phyloP scores from a whole-genome alignment of 2,888 invertebrate species.

The Alentia gelatinosa region DNA sequence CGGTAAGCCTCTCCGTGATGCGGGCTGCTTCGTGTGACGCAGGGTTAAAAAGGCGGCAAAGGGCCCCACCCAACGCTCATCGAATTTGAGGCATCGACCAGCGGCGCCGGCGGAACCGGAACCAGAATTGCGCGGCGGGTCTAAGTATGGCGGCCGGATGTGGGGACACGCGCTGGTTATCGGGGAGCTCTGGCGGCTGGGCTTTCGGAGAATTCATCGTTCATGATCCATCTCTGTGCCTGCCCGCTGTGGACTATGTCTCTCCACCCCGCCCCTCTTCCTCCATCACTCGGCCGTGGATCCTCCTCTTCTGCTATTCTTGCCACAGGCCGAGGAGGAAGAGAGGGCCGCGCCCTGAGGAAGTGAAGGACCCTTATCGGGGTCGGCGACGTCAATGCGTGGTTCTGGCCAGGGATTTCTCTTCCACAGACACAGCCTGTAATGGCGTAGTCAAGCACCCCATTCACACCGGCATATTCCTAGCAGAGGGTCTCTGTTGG shows the following conservation, averaged over 20 bases:
- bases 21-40: too few species aligned
- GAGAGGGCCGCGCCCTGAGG: not conserved
- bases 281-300: not conserved
- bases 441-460: too few species aligned
- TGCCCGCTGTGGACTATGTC: not conserved
- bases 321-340: not conserved
- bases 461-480: too few species aligned
- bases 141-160: not conserved
- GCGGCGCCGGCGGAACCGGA: not conserved
- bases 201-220: not conserved
- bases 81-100: not conserved
- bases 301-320: not conserved
- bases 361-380: not conserved
- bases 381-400: not conserved
- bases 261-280: not conserved
- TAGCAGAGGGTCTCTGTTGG: too few species aligned
- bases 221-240: conserved; percentile 19
- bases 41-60: too few species aligned
- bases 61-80: not conserved
- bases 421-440: too few species aligned
- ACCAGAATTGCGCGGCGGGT: not conserved
- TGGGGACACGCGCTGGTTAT: not conserved
- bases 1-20: not conserved
- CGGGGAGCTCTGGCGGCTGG: not conserved
- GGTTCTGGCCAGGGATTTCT: not conserved